Percentiles rank a stretch among this genome's conserved stretches.
These are phyloP conservation scores for Coryphaenoides rupestris DNA, from an alignment of 2,113 vertebrate genomes.

Conservation along the genomic window DNA sequence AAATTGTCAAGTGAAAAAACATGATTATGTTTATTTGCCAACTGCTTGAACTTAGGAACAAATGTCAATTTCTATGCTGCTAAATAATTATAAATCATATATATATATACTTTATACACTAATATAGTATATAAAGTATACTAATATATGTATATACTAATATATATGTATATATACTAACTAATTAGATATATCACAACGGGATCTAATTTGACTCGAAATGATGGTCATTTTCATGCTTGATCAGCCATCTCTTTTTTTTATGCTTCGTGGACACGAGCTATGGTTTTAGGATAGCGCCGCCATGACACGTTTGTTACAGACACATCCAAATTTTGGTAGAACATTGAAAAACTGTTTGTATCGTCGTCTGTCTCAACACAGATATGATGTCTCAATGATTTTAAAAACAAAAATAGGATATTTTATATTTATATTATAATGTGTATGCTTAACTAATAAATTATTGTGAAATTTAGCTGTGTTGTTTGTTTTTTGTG, in stretches of 20 bases:
- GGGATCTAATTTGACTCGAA: no score
- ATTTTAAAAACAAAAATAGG: conserved; percentile 81
- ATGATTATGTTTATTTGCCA: conserved; percentile 70
- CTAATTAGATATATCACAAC: no score
- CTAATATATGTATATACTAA: conserved; percentile 48
- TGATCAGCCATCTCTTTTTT: conserved; percentile 39
- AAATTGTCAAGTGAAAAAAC: conserved; percentile 56
- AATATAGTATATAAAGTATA: conserved; percentile 22
- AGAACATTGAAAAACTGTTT: conserved; percentile 83
- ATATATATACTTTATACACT: conserved; percentile 17
- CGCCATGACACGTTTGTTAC: conserved; percentile 88
- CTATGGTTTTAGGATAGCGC: conserved; percentile 82
- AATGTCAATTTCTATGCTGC: conserved; percentile 67
- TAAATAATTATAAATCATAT: conserved; percentile 55
- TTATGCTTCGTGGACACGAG: conserved; percentile 53
- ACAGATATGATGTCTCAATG: conserved; percentile 83
- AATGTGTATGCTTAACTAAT: conserved; percentile 79
- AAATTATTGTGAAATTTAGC: conserved; percentile 79
- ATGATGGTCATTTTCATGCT: neutral
- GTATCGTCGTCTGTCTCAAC: conserved; percentile 80
- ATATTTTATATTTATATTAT: conserved; percentile 87
- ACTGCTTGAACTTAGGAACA: conserved; percentile 57
- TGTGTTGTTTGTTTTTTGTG: conserved; percentile 1
- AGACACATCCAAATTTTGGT: conserved; percentile 92
- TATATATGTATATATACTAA: conserved; percentile 44